phyloP scores from a whole-genome alignment of 1,140 invertebrate genomes.

The Megalonaias nervosa region DNA sequence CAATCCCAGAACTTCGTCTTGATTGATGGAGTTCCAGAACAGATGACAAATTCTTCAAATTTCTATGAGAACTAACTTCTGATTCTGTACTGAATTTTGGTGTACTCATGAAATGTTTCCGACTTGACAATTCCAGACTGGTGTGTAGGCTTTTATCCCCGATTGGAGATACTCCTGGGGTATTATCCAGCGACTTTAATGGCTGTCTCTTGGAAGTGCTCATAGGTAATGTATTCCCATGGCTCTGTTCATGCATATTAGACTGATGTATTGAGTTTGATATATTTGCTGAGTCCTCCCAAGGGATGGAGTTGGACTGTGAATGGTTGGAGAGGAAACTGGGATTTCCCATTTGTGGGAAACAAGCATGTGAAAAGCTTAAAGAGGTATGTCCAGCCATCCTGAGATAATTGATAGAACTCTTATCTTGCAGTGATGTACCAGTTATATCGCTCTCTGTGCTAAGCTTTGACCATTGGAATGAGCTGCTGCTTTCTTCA shows the following conservation, averaged over 20 bases:
- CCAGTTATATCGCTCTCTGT: no score
- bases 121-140: constrained; percentile 12
- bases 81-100: constrained; percentile 24
- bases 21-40: constrained; percentile 9
- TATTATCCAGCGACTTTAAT: constrained; percentile 43
- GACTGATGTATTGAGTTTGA: neutral
- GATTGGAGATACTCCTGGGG: constrained; percentile 38
- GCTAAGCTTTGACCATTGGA: no score
- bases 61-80: constrained; percentile 7
- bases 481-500: no score
- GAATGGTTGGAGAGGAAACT: constrained; percentile 20
- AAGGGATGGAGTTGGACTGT: constrained; percentile 33
- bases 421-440: neutral
- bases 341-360: neutral
- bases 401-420: constrained; percentile 18
- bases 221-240: constrained; percentile 2
- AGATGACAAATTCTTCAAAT: constrained; percentile 9
- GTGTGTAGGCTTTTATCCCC: constrained; percentile 6
- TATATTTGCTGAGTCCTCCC: constrained; percentile 21
- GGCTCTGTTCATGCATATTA: neutral
- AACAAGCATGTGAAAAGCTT: constrained; percentile 9
- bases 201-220: constrained; percentile 17
- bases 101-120: constrained; percentile 30
- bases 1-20: constrained; percentile 1
- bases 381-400: constrained; percentile 12